phyloP scores from a whole-genome alignment of 1,140 invertebrate species.

The Pectinophora gossypiella region DNA sequence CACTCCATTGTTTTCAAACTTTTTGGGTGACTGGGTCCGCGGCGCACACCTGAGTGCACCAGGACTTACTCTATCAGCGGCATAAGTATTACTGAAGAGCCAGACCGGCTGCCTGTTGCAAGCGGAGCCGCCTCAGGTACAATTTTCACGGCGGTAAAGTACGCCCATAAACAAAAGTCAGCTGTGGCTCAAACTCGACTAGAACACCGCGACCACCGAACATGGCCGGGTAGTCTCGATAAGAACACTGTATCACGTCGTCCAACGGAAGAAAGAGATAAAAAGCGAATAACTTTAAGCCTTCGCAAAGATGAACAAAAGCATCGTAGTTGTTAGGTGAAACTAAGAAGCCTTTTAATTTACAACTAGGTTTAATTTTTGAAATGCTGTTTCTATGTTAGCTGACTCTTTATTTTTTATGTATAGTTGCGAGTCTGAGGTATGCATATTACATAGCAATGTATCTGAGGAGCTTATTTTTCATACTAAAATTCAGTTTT shows the following conservation, averaged over 20 bases:
- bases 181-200: not conserved
- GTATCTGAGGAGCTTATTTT: too few species aligned
- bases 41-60: conserved; percentile 16
- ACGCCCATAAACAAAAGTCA: conserved; percentile 21
- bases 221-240: conserved; percentile 21
- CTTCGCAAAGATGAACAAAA: conserved; percentile 22
- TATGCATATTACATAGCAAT: too few species aligned
- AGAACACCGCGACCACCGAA: conserved; percentile 6
- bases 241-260: conserved; percentile 51
- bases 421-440: too few species aligned
- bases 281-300: conserved; percentile 40
- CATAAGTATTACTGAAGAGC: conserved; percentile 51
- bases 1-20: conserved; percentile 53
- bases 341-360: too few species aligned
- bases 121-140: conserved; percentile 55
- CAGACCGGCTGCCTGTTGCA: conserved; percentile 38
- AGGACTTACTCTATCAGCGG: conserved; percentile 31
- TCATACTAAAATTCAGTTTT: too few species aligned
- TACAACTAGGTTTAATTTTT: too few species aligned
- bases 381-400: too few species aligned
- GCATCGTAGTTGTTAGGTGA: too few species aligned
- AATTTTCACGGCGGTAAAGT: conserved; percentile 53
- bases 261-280: conserved; percentile 49
- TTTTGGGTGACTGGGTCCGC: conserved; percentile 24
- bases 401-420: too few species aligned